Base-by-base conservation (phyloP, 64 coral and sea anemone genomes). In the Porites australiensis region DNA sequence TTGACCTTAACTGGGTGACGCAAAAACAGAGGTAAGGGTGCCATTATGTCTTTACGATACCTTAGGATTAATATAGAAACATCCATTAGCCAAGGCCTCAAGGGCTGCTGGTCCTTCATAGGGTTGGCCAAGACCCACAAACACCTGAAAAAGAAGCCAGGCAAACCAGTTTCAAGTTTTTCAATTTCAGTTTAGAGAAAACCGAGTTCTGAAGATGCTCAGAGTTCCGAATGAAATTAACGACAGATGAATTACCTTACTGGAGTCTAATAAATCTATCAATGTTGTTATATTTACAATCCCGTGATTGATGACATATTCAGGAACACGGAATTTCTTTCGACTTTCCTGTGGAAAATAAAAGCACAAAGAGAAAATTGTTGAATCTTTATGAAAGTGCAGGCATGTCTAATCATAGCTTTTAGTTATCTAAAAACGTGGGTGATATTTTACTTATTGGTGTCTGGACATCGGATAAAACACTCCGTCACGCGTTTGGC, bases 301-400 rank as follows among this genome's bases (percentile, higher is more conserved):
- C 8, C 96, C 96, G 64, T 95, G 96, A 49, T 98, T 98, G 75
- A 76, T 98, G 3, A 95, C 91, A 79, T 90, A 98, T 5, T 85
- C 77, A 47, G 96, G 96, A 16, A 98, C 62, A 10, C 65, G 62
- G 7, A 44, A 58, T 3, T 52, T 44, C 55, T 53, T 46, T 0
- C 58, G 62, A 4, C 62, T 49, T 53, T 90, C 91, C 94, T 95
- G 58, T 83, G 22, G 12, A 49, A 70, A 90, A 68, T 66, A n/a
- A 48, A 9, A 15, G 12, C 54, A 5, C 12, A 1, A 57, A 57
- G 7, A 12, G 54, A 57, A 57, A 57, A 57, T 37, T 37, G 27
- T 37, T 37, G 27, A 37, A 37, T 37, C 27, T 37, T 37, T 37
- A 0, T 37, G 27, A 37, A 37, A 1, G 27, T 37, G 27, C 27